phyloP scores from a whole-genome alignment of 2,113 vertebrate genomes.

The Tragelaphus strepsiceros region DNA sequence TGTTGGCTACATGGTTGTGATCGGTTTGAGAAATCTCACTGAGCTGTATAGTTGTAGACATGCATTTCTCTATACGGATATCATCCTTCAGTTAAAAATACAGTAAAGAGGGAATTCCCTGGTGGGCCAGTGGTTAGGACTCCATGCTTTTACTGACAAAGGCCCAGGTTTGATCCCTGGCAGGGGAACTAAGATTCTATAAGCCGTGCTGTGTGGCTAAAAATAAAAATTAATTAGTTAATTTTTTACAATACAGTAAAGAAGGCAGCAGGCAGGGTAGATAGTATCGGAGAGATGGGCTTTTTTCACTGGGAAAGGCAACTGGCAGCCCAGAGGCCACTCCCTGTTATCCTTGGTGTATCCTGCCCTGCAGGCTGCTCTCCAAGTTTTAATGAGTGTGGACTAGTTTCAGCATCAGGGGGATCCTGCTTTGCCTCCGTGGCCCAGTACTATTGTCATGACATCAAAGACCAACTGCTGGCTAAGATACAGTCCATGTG shows the following conservation, averaged over 20 bases:
- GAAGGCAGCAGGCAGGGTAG: not conserved
- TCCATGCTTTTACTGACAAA: not conserved
- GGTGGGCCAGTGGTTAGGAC: not conserved
- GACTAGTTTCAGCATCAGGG: conserved; percentile 70
- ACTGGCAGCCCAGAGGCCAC: not conserved
- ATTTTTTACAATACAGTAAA: conserved; percentile 21
- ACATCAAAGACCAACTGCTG: conserved; percentile 88
- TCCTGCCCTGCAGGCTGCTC: conserved; percentile 40
- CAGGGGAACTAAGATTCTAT: not conserved
- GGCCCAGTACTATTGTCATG: conserved; percentile 81
- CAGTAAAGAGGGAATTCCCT: not conserved
- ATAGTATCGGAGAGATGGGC: not conserved
- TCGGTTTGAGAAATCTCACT: not conserved
- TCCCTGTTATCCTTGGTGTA: conserved; percentile 28
- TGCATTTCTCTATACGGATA: not conserved
- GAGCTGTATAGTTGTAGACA: not conserved
- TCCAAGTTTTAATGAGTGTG: conserved; percentile 74
- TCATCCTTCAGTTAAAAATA: conserved; percentile 8
- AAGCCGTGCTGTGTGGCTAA: not conserved
- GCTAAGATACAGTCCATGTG: conserved; percentile 81
- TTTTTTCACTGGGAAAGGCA: conserved; percentile 9
- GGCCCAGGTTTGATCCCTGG: not conserved
- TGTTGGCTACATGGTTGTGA: not conserved
- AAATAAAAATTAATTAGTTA: not conserved
- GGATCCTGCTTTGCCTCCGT: conserved; percentile 76